These are phyloP conservation scores for Callinectes sapidus DNA, from an alignment of 2,888 invertebrate species.

Conservation along the genomic window DNA sequence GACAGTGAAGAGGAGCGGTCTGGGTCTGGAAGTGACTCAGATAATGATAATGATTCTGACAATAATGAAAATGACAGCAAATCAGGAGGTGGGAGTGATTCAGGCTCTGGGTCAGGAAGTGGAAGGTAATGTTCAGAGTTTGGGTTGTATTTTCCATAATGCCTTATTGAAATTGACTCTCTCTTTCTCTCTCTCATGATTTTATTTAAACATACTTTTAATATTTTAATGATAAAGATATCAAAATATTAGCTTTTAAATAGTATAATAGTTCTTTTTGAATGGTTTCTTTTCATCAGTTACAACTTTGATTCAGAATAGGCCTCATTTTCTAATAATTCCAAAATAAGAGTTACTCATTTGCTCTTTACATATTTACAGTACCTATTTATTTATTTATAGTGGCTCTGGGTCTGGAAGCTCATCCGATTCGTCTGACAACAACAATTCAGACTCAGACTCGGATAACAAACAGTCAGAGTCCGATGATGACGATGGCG, in stretches of 20 bases:
- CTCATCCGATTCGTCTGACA: conserved; percentile 65
- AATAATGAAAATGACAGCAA: conserved; percentile 55
- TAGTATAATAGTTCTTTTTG: neutral
- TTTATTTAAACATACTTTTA: neutral
- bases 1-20: conserved; percentile 66
- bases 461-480: conserved; percentile 62
- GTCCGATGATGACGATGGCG: conserved; percentile 50
- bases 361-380: neutral
- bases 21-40: conserved; percentile 60
- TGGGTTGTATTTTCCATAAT: neutral
- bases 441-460: conserved; percentile 66
- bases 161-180: neutral
- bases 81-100: conserved; percentile 61
- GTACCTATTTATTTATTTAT: neutral
- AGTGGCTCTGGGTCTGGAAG: conserved; percentile 69
- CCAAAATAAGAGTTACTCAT: neutral
- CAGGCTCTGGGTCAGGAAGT: conserved; percentile 59
- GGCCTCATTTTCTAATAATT: neutral
- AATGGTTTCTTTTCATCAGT: neutral
- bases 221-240: neutral
- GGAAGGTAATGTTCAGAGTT: conserved; percentile 53
- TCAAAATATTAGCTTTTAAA: neutral
- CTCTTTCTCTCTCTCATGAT: neutral
- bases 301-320: neutral
- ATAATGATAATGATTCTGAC: conserved; percentile 59